Base-by-base conservation (phyloP, 2,888 invertebrate genomes). In the Mimumesa dahlbomi region DNA sequence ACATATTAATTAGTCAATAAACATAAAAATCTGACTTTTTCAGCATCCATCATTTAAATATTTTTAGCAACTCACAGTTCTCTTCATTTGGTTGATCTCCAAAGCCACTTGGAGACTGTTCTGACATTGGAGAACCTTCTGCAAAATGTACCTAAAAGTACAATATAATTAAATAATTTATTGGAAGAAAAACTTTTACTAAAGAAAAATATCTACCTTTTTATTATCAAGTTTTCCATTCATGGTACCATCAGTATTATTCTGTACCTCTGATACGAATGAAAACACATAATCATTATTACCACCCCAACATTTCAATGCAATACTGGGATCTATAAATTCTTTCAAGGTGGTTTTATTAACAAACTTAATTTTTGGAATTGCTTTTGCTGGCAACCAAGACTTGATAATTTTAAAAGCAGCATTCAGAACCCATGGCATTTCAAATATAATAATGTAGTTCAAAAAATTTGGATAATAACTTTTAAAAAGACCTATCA, bases 361-460 rank as follows among this genome's bases (percentile, higher is more conserved):
- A 0, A 96, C 92, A 90, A 97, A 95, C 88, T 96, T 97, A 88
- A 98, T 95, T 89, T 94, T 94, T 84, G 96, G 95, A 16, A 97
- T 94, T 9, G 97, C 97, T 89, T 96, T 95, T 0, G 96, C 94
- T 1, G 97, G 97, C 56, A 98, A 88, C 91, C 97, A 92, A 0
- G 94, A 91, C 89, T 97, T 98, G 6, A 98, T 95, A 42, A 98
- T 92, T 90, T 95, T 97, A 90, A 98, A 98, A 0, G 96, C 96
- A 73, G 98, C 94, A 84, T 94, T 96, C 66, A 98, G 90, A 0
- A 98, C 93, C 98, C 98, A 98, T 0, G 98, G 96, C 95, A 98
- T 96, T 87, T 98, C 97, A 88, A 92, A 97, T 56, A 98, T 94
- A 31, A 98, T 90, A 76, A 98, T 97, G 85, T 96, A 96, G 83